Percentiles rank a stretch among this genome's conserved stretches.
Conservation (phyloP, 2,113 vertebrate species). For the Phyllostomus hastatus region DNA sequence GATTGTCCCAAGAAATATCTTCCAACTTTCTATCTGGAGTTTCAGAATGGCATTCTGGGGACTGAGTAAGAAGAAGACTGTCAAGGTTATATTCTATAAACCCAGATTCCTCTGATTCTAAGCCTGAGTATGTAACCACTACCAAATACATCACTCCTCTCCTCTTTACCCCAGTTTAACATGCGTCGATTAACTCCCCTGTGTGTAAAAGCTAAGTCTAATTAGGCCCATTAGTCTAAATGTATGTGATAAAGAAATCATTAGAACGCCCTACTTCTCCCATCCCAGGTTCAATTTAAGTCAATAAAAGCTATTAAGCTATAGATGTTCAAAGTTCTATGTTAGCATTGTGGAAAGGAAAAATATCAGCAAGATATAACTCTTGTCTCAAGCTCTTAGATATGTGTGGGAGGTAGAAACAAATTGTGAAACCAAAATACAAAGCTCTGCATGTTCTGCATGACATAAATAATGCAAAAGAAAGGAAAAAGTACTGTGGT, state of each 20-base stretch:
- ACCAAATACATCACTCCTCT: not conserved
- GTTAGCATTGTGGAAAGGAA: not conserved
- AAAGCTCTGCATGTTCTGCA: not conserved
- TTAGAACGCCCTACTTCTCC: not conserved
- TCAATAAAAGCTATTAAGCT: not conserved
- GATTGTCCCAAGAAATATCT: not conserved
- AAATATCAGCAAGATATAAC: not conserved
- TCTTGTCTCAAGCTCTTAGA: slow-evolving; percentile 26
- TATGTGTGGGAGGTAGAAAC: slow-evolving; percentile 4
- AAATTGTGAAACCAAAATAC: slow-evolving; percentile 53
- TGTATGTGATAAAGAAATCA: not conserved
- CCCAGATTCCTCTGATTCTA: not conserved
- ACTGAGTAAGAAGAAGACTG: not conserved
- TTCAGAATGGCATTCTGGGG: not conserved
- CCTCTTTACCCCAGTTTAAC: not conserved
- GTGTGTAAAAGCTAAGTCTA: not conserved
- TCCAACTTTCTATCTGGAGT: not conserved
- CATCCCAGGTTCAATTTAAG: not conserved
- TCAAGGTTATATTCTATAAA: not conserved
- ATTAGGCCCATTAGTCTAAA: not conserved
- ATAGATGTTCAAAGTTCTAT: slow-evolving; percentile 11
- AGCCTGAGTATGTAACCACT: not conserved
- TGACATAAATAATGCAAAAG: not conserved
- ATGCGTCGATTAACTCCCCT: not conserved
- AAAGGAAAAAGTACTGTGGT: not conserved